These are phyloP conservation scores for Cephus rjabovi DNA, from an alignment of 2,888 invertebrate genomes.

Conservation along the genomic window DNA sequence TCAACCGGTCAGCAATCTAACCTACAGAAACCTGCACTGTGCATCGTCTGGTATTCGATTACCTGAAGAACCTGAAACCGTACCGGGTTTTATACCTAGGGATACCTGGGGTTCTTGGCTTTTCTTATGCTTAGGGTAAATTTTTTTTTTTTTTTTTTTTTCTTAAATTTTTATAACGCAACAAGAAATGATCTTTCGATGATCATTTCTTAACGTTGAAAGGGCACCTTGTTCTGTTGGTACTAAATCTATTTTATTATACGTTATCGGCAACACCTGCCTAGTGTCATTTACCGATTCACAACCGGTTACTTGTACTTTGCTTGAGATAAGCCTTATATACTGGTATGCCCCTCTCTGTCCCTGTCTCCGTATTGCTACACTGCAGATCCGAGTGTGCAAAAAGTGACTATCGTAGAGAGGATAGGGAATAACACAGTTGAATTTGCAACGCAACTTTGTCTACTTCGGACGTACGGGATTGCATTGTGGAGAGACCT, in stretches of 20 bases:
- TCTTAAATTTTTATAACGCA: background rate
- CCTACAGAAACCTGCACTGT: constrained; percentile 35
- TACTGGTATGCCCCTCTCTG: background rate
- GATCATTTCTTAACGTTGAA: background rate
- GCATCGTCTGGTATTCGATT: constrained; percentile 39
- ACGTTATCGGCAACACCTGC: background rate
- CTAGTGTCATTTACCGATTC: background rate
- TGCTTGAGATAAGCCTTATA: background rate
- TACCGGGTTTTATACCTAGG: background rate
- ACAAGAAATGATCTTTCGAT: background rate
- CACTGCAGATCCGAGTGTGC: too few relatives aligned
- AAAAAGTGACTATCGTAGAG: too few relatives aligned
- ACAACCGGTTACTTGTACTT: background rate
- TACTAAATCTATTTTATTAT: background rate
- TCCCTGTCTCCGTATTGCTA: too few relatives aligned
- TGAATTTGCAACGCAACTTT: background rate
- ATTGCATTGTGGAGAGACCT: background rate
- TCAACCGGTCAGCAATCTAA: constrained; percentile 34
- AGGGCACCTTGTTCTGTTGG: background rate
- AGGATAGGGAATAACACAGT: too few relatives aligned
- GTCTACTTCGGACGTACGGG: background rate
- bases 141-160: background rate
- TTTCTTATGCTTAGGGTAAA: background rate
- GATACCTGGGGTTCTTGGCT: background rate
- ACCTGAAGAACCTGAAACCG: constrained; percentile 27